Evolutionary conservation across 2,113 vertebrate genomes (phyloP), one percentile per base, ranked within the genome.

Genomic region (Leuciscus idus): DNA sequence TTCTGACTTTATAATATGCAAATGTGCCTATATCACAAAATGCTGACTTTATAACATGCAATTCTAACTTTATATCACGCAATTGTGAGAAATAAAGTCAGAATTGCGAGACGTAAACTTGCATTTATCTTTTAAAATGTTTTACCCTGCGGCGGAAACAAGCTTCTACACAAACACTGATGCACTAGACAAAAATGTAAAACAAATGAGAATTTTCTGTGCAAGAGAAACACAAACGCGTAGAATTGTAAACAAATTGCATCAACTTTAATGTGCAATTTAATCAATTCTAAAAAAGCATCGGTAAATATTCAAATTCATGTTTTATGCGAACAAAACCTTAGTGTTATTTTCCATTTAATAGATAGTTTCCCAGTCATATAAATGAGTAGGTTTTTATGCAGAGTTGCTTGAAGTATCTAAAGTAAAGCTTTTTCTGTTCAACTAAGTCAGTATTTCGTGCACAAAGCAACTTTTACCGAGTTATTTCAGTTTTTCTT

Each of bases 141-240:
- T 43, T 43, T 43, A 43, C 10, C 9, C 43, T 8, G 39, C 10
- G 43, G 7, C 43, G 43, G 43, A 43, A 9, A 43, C 43, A 43
- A 43, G 23, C 39, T 66, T 70, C 88, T 84, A 87, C 76, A 92
- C 85, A 72, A 55, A 73, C 12, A n/a, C 9, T 39, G 43, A 48
- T 17, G 43, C 48, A 55, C 28, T 77, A 72, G 17, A 70, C 17
- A 70, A 36, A 43, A 39, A 43, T 2, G 5, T n/a, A 2, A 48
- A 28, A 75, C 73, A 17, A 50, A 75, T 8, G 3, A 15, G 5
- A 50, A 11, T 5, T 50, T 28, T 50, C 46, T 76, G 13, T 50
- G 73, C 73, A 28, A 52, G 39, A 48, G 70, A 21, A 39, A 39
- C 17, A 26, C n/a, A 70, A 19, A 36, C 4, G 4, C n/a, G 10